Percentiles rank a stretch among this genome's conserved stretches.
phyloP scores from a whole-genome alignment of 2,888 invertebrate species.

The Nycteola revayana region DNA sequence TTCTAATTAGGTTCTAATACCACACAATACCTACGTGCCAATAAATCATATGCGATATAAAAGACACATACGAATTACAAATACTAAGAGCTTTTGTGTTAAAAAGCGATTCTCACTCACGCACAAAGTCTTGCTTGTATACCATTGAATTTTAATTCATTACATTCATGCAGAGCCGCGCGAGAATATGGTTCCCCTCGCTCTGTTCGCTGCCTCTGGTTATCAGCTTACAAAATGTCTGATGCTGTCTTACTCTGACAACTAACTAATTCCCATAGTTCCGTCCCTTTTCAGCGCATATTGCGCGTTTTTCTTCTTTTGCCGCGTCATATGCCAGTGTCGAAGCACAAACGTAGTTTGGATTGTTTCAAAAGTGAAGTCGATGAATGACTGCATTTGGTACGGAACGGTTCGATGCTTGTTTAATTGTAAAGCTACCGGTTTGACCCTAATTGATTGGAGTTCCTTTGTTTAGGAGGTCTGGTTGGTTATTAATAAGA shows the following conservation, averaged over 20 bases:
- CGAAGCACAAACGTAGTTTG: slow-evolving; percentile 60
- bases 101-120: slow-evolving; percentile 58
- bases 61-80: slow-evolving; percentile 22
- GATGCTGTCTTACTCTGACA: slow-evolving; percentile 64
- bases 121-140: slow-evolving; percentile 53
- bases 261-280: slow-evolving; percentile 57
- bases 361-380: slow-evolving; percentile 56
- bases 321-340: slow-evolving; percentile 76
- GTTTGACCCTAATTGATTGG: slow-evolving; percentile 66
- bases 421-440: slow-evolving; percentile 37
- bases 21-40: slow-evolving; percentile 9
- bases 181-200: slow-evolving; percentile 80
- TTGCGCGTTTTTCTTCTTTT: slow-evolving; percentile 81
- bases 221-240: slow-evolving; percentile 81
- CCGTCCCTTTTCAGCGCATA: slow-evolving; percentile 70
- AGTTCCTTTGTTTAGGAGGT: slow-evolving; percentile 72
- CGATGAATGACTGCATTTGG: slow-evolving; percentile 45
- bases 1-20: slow-evolving; percentile 43
- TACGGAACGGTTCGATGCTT: slow-evolving; percentile 30
- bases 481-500: slow-evolving; percentile 65
- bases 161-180: slow-evolving; percentile 77
- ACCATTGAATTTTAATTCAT: slow-evolving; percentile 79
- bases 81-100: slow-evolving; percentile 48
- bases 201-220: slow-evolving; percentile 76
- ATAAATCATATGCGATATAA: slow-evolving; percentile 12